Evolutionary conservation across 1,140 invertebrate genomes (phyloP), one percentile per base, ranked within the genome.

Genomic region (Penaeus vannamei): DNA sequence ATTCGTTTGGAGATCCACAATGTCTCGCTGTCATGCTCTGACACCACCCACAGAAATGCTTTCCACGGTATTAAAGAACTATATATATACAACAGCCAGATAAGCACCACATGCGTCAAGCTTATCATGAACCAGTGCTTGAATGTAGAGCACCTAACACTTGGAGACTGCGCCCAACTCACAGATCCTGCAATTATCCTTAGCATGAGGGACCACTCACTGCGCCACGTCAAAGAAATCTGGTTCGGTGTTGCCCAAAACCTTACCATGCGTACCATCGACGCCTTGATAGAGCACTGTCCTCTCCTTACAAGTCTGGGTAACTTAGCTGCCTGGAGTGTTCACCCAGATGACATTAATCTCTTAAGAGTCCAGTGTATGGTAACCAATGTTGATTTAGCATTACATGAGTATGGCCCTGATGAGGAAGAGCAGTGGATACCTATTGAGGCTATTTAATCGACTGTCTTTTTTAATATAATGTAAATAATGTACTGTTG

Each of bases 261-360:
- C 23, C 82, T 89, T n/a, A 89, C 82, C 7, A 64, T 89, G 76
- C 59, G 60, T 14, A 20, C 81, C 8, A 46, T 89, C 19, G 66
- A 89, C 42, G 66, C 82, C 14, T 61, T 89, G n/a, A 53, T 89
- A 29, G 87, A 84, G 19, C 82, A 89, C 82, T 89, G 87, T 42
- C 87, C 87, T 22, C 29, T 77, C 1, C 87, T 89, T 19, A 84
- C 60, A 36, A 84, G 83, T 29, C 32, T 89, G 69, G 87, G 87
- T 22, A 89, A 89, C 69, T 42, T 89, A 32, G 87, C 87, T 20
- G 83, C 82, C 81, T 89, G 87, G 87, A 84, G 76, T 42, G 36
- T 89, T 26, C 87, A 84, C 60, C 81, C 87, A 0, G 83, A 76
- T 53, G 72, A 89, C 46, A 46, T 89, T 10, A 83, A 89, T 76